Evolutionary conservation across 2,888 invertebrate genomes (phyloP), one percentile per base, ranked within the genome.

Genomic region (Cheiracanthium punctorium): DNA sequence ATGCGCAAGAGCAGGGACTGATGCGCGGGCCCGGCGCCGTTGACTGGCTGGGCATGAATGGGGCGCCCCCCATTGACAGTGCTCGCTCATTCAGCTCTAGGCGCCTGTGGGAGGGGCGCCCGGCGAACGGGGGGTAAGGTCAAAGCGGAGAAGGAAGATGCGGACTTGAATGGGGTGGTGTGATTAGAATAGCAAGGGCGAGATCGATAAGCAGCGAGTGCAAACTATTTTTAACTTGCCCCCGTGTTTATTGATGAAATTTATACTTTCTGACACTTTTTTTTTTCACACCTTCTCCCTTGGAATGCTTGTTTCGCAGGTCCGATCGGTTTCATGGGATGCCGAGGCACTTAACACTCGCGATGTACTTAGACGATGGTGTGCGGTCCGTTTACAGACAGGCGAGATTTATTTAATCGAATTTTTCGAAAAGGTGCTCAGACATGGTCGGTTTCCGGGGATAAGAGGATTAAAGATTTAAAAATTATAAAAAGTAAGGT

Each of bases 21-120:
- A 58, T 58, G 58, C 58, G 58, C 58, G 58, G 58, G 1, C 58
- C 24, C 5, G 58, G 58, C 58, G 24, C 58, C 58, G 58, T 58
- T 37, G 58, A 58, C 58, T 58, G 58, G 58, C 58, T 58, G 58
- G n/a, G 58, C 58, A 58, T 58, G 58, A 58, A 58, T 58, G 58
- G 58, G 58, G 58, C 20, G 58, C 58, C 58, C 58, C 58, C 58
- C 58, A 58, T 58, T 58, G 58, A 58, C 58, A 58, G 58, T n/a
- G 14, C 58, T 24, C 58, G 58, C 58, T 58, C 58, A 58, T 58
- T 58, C 58, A 58, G 17, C 20, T 58, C 4, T 24, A 8, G 58
- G 58, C 58, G 58, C 58, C 58, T 20, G 58, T 58, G 58, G 58
- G 58, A 58, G 58, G 58, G 58, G 58, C 58, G 24, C 58, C 58